phyloP scores from a whole-genome alignment of 2,888 invertebrate species.

The Cephus sareptanus region DNA sequence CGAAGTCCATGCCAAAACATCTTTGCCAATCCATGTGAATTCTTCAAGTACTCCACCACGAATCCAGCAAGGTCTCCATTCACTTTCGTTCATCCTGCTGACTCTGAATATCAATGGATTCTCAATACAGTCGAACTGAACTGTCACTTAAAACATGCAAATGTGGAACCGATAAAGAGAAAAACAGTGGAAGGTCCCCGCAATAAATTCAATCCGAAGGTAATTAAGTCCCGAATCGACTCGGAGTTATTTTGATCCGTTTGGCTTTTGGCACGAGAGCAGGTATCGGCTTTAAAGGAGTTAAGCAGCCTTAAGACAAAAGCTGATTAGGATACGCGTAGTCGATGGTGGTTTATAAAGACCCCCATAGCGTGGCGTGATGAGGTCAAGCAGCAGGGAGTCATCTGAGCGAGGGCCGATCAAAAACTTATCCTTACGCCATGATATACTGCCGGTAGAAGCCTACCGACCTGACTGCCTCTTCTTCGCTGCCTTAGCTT shows the following conservation, averaged over 20 bases:
- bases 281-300: background rate
- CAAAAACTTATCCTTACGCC: slow-evolving; percentile 59
- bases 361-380: slow-evolving; percentile 63
- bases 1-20: slow-evolving; percentile 54
- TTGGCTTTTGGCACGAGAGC: background rate
- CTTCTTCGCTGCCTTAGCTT: slow-evolving; percentile 23
- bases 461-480: slow-evolving; percentile 38
- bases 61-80: slow-evolving; percentile 51
- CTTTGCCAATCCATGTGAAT: slow-evolving; percentile 51
- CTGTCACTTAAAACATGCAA: background rate
- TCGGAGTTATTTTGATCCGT: background rate
- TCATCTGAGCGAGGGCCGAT: slow-evolving; percentile 56
- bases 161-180: background rate
- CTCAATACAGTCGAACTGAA: background rate
- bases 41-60: slow-evolving; percentile 51
- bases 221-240: background rate
- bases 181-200: background rate
- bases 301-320: slow-evolving; percentile 50
- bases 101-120: background rate
- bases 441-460: slow-evolving; percentile 57
- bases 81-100: slow-evolving; percentile 20
- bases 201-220: background rate
- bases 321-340: slow-evolving; percentile 59
- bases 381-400: slow-evolving; percentile 64
- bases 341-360: slow-evolving; percentile 57